phyloP scores from a whole-genome alignment of 2,797 vertebrate species.

The Aldrovandia affinis region DNA sequence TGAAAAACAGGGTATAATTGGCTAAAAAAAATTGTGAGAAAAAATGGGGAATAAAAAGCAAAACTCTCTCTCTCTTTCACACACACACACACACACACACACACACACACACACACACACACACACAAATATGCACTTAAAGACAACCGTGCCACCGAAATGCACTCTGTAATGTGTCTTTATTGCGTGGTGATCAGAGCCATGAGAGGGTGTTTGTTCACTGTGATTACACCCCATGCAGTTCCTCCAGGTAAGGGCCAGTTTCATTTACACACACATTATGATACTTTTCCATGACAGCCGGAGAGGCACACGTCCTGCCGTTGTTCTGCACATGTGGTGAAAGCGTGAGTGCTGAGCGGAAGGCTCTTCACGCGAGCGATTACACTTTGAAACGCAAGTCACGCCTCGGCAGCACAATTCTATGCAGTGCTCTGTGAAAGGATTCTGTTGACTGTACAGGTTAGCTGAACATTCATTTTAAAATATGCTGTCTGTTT shows the following conservation, averaged over 20 bases:
- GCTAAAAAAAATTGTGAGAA: too few relatives aligned
- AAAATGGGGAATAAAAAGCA: too few relatives aligned
- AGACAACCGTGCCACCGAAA: too few relatives aligned
- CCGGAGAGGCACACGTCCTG: neutral
- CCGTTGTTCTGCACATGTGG: neutral
- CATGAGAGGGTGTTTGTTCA: neutral
- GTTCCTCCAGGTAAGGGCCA: too few relatives aligned
- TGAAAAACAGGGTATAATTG: too few relatives aligned
- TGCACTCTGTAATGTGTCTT: too few relatives aligned
- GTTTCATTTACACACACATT: neutral
- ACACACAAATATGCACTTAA: neutral
- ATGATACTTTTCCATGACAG: neutral
- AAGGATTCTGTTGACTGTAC: constrained; percentile 4
- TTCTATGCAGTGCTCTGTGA: neutral
- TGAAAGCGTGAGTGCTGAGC: neutral
- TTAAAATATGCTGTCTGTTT: neutral
- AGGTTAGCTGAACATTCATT: constrained; percentile 3
- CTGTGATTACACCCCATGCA: too few relatives aligned
- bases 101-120: constrained; percentile 12
- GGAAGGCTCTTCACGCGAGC: neutral
- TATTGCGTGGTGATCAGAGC: too few relatives aligned
- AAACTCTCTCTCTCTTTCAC: constrained; percentile 58
- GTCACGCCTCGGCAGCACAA: constrained; percentile 9
- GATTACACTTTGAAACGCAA: neutral
- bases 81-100: constrained; percentile 3